These are phyloP conservation scores for Taeniopygia guttata DNA, from an alignment of 2,797 vertebrate species.

Conservation along the genomic window DNA sequence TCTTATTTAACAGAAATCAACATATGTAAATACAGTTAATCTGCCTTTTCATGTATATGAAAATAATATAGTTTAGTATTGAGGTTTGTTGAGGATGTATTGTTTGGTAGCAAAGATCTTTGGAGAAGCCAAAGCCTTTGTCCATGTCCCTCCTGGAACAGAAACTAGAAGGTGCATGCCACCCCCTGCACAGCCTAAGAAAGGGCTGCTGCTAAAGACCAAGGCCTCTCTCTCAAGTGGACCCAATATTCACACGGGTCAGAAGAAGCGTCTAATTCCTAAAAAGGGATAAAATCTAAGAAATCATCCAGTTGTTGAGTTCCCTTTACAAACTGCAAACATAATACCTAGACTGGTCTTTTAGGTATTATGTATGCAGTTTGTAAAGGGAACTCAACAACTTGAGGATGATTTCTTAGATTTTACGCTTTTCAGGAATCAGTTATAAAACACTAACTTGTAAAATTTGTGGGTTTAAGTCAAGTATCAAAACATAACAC, in stretches of 20 bases:
- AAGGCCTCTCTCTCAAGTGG: not conserved
- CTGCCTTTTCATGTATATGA: not conserved
- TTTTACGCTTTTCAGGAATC: too few species aligned
- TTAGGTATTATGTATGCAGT: too few species aligned
- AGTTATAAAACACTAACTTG: not conserved
- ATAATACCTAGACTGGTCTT: not conserved
- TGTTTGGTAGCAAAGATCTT: not conserved
- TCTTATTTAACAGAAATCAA: not conserved
- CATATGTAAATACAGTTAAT: not conserved
- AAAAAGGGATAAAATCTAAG: not conserved
- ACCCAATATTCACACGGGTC: not conserved
- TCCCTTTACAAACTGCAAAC: not conserved
- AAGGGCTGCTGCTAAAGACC: not conserved
- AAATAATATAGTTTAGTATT: not conserved
- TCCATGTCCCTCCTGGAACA: not conserved
- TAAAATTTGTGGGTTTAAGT: not conserved
- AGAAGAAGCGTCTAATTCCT: not conserved
- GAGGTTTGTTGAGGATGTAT: not conserved
- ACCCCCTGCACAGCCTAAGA: not conserved
- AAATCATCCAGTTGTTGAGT: not conserved
- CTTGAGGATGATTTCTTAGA: too few species aligned
- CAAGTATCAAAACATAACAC: constrained; percentile 1
- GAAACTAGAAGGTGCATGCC: not conserved
- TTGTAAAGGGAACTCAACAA: too few species aligned
- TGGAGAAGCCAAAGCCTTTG: not conserved